Conservation (phyloP, 2,888 invertebrate species). For the Hirtodrosophila confusa region DNA sequence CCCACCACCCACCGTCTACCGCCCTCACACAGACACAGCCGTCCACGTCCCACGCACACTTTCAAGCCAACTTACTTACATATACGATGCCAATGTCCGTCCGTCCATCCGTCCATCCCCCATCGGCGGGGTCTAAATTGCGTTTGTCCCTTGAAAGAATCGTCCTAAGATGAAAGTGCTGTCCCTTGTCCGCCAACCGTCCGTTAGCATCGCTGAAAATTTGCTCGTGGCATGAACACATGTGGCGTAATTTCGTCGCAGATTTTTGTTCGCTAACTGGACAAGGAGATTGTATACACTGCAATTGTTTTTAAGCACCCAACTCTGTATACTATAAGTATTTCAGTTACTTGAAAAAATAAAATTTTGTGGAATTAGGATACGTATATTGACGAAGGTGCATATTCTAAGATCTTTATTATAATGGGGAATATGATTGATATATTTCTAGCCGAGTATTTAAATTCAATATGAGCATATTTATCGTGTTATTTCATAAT, state of each 20-base stretch:
- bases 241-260: conserved; percentile 82
- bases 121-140: conserved; percentile 66
- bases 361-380: too few species aligned
- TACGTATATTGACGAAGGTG: too few species aligned
- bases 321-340: too few species aligned
- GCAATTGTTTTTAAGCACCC: not conserved
- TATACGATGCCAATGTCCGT: conserved; percentile 73
- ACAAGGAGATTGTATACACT: conserved; percentile 75
- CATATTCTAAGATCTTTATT: too few species aligned
- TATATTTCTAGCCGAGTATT: too few species aligned
- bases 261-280: conserved; percentile 79
- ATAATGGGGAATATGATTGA: too few species aligned
- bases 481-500: too few species aligned
- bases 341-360: too few species aligned
- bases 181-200: conserved; percentile 73
- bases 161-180: conserved; percentile 79
- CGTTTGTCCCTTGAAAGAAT: conserved; percentile 80
- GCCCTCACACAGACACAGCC: conserved; percentile 47
- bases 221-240: conserved; percentile 81
- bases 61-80: conserved; percentile 61
- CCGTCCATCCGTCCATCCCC: conserved; percentile 66
- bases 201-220: conserved; percentile 79
- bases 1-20: conserved; percentile 39
- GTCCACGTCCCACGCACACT: conserved; percentile 65
- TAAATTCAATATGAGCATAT: too few species aligned